phyloP scores from a whole-genome alignment of 1,140 invertebrate genomes.

The Caenorhabditis briggsae region DNA sequence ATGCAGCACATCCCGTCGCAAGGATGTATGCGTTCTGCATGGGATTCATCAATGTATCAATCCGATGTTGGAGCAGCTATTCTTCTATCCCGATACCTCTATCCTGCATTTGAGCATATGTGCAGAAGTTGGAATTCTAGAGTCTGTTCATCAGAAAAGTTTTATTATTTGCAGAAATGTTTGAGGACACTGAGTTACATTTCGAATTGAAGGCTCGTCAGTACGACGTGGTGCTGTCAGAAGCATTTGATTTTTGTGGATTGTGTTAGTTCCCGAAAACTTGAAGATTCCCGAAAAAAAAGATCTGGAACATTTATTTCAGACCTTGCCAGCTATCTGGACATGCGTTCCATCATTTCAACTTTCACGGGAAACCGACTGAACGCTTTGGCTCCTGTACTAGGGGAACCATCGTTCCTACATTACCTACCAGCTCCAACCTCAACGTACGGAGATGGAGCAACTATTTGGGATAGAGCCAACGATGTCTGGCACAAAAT shows the following conservation, averaged over 20 bases:
- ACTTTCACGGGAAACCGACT: slow-evolving; percentile 4
- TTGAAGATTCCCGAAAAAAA: neutral
- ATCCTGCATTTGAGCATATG: slow-evolving; percentile 1
- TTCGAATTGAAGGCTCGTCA: neutral
- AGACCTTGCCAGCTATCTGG: slow-evolving; percentile 1
- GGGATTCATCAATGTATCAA: slow-evolving; percentile 19
- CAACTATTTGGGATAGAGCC: neutral
- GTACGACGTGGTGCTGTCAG: neutral
- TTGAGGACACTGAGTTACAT: neutral
- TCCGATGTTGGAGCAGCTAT: slow-evolving; percentile 6
- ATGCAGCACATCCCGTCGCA: slow-evolving; percentile 13
- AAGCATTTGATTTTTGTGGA: slow-evolving; percentile 9
- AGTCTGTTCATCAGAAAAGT: neutral
- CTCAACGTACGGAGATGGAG: neutral
- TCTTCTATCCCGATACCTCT: slow-evolving; percentile 3
- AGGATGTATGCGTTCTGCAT: neutral
- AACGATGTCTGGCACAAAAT: slow-evolving; percentile 21
- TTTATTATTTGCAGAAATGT: neutral
- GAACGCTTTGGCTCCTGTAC: slow-evolving; percentile 18
- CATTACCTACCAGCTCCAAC: slow-evolving; percentile 16
- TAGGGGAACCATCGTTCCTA: neutral
- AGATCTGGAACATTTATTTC: neutral
- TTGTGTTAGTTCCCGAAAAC: neutral
- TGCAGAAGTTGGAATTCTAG: neutral
- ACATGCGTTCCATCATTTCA: neutral